Conservation (phyloP, 1,140 invertebrate genomes). For the Drosophila triauraria region DNA sequence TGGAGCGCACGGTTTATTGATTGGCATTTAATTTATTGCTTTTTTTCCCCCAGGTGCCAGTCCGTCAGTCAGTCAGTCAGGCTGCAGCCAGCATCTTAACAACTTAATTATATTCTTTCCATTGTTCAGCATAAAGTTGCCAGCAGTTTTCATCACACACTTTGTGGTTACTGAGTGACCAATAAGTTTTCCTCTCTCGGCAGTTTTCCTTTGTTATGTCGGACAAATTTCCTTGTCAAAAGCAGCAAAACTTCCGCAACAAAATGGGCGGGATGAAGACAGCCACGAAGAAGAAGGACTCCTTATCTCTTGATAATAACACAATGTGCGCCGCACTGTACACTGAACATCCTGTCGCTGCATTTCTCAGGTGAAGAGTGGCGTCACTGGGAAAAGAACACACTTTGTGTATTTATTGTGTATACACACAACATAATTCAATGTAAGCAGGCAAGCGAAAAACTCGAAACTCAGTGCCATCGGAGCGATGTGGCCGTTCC, state of each 20-base stretch:
- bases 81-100: slow-evolving; percentile 3
- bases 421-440: slow-evolving; percentile 68
- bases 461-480: slow-evolving; percentile 32
- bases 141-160: slow-evolving; percentile 14
- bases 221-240: slow-evolving; percentile 47
- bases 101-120: slow-evolving; percentile 34
- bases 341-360: slow-evolving; percentile 7
- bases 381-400: slow-evolving; percentile 21
- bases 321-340: slow-evolving; percentile 46
- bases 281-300: slow-evolving; percentile 6
- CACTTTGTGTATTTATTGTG: slow-evolving; percentile 53
- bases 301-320: slow-evolving; percentile 53
- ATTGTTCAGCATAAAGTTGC: slow-evolving; percentile 29
- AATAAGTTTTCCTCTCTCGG: slow-evolving; percentile 35
- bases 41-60: slow-evolving; percentile 3
- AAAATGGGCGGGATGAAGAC: neutral
- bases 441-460: slow-evolving; percentile 59
- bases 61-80: neutral
- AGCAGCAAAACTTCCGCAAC: slow-evolving; percentile 40
- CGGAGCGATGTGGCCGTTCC: slow-evolving; percentile 35
- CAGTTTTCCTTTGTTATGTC: slow-evolving; percentile 32
- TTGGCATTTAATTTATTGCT: slow-evolving; percentile 15
- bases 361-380: slow-evolving; percentile 27
- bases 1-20: slow-evolving; percentile 22
- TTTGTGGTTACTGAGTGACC: slow-evolving; percentile 33